Evolutionary conservation across 2,888 invertebrate genomes (phyloP).

Genomic region (Torymus auratus): DNA sequence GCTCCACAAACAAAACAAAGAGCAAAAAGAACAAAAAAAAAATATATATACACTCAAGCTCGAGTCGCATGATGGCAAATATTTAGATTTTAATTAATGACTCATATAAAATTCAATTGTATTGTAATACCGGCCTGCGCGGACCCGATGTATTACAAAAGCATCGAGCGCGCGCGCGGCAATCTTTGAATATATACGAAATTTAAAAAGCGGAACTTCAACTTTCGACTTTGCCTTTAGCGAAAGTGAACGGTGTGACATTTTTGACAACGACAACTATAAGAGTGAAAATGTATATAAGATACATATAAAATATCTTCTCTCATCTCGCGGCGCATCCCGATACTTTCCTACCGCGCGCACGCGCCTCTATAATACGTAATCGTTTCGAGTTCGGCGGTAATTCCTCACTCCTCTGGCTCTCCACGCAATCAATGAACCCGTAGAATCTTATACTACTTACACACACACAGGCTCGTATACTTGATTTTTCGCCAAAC

Average conservation of each 20-base stretch:
- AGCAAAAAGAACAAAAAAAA: no score
- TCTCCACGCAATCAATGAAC: no score
- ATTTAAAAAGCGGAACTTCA: conserved; percentile 44
- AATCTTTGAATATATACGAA: conserved; percentile 6
- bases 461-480: no score
- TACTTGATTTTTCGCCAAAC: no score
- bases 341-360: conserved; percentile 18
- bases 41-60: no score
- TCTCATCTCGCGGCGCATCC: conserved; percentile 35
- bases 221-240: conserved; percentile 54
- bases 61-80: no score
- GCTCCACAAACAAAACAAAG: no score
- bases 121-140: neutral
- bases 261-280: conserved; percentile 44
- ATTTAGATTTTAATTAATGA: no score
- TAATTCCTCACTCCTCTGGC: no score
- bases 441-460: no score
- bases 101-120: conserved; percentile 3
- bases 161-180: neutral
- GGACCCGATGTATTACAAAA: conserved; percentile 23
- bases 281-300: conserved; percentile 45
- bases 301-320: conserved; percentile 9
- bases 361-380: no score
- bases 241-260: conserved; percentile 52
- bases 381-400: no score